Evolutionary conservation across 2,113 vertebrate species (phyloP), one percentile per base, ranked within the genome.

Genomic region (Tachysurus vachellii): DNA sequence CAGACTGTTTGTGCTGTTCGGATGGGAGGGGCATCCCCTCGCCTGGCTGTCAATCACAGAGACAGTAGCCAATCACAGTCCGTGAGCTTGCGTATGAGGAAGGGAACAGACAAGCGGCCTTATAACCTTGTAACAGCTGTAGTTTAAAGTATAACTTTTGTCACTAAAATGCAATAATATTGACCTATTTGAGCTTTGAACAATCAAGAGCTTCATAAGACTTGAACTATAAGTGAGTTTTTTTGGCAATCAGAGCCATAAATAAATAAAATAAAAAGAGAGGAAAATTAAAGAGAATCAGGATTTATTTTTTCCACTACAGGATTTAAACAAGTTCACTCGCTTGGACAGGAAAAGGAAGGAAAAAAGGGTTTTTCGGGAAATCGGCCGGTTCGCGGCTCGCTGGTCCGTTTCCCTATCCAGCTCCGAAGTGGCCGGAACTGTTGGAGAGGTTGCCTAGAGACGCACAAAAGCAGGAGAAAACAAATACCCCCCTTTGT

Each of bases 401-500:
- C 36, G 6, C 61, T 8, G 53, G 86, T 66, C 68, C 28, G 62
- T 84, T 86, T 77, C 62, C 62, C 44, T 10, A 8, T 88, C 86
- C 84, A 83, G 80, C 83, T 77, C 85, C 56, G 59, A 47, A 88
- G 89, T 86, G 84, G 71, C 70, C 77, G 85, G 85, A 89, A 88
- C 73, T 89, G 88, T 26, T 82, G 7, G 68, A 90, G 90, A 89
- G 91, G 94, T 93, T 95, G 93, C 93, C 93, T 88, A 89, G 93
- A 91, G 21, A 88, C 91, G 84, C 89, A 94, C 92, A 94, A 94
- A 94, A 87, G 92, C 91, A 87, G 87, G 83, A 61, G 64, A 91
- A 88, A 90, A 89, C 76, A 91, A 86, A 91, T 90, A 88, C 87
- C 23, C 86, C 89, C 89, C 91, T 93, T 93, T 93, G 91, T 90